These are phyloP conservation scores for Hiodon alosoides DNA, from an alignment of 2,113 vertebrate species.

Conservation along the genomic window DNA sequence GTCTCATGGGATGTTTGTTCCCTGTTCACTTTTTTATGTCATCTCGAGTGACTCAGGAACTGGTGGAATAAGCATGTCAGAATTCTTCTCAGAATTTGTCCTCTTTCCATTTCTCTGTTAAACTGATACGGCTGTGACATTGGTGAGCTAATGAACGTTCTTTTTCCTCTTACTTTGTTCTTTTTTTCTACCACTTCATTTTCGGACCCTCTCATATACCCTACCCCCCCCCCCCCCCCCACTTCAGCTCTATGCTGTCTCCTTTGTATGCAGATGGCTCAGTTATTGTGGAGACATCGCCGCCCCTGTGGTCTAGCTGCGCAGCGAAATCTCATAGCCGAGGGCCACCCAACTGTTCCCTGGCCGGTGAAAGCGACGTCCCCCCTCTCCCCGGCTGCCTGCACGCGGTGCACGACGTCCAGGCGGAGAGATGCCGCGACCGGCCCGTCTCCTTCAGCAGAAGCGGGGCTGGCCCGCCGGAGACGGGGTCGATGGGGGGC, in stretches of 20 bases:
- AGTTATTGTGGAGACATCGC: conserved; percentile 37
- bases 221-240: not conserved
- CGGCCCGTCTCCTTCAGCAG: conserved; percentile 40
- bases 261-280: conserved; percentile 53
- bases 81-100: not conserved
- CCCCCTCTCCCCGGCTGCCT: conserved; percentile 60
- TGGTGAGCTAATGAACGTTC: not conserved
- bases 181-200: not conserved
- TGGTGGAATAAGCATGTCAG: conserved; percentile 35
- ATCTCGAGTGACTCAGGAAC: conserved; percentile 44
- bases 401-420: conserved; percentile 56
- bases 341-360: conserved; percentile 28
- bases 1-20: conserved; percentile 48
- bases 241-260: conserved; percentile 56
- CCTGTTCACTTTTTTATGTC: conserved; percentile 44
- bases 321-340: conserved; percentile 36
- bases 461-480: not conserved
- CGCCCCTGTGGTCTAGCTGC: conserved; percentile 45
- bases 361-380: conserved; percentile 55
- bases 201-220: not conserved
- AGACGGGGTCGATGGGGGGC: conserved; percentile 22
- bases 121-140: not conserved
- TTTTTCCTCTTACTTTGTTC: not conserved
- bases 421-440: conserved; percentile 49
- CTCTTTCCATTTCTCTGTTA: not conserved